phyloP scores from a whole-genome alignment of 1,140 invertebrate species.

The Neocloeon triangulifer region DNA sequence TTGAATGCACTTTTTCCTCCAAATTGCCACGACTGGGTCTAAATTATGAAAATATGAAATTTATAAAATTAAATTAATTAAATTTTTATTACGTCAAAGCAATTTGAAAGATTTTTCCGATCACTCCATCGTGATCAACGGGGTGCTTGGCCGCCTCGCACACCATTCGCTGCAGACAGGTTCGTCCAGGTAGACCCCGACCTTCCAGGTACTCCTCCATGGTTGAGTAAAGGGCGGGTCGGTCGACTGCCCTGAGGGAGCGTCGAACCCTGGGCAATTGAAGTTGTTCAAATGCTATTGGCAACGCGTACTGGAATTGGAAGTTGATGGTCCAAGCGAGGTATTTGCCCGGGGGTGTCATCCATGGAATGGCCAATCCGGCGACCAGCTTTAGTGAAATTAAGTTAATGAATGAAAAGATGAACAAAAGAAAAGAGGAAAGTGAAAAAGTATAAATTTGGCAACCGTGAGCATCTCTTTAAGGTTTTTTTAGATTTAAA shows the following conservation, averaged over 20 bases:
- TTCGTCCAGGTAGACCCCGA: slow-evolving; percentile 31
- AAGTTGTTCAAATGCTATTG: neutral
- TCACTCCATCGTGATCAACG: slow-evolving; percentile 34
- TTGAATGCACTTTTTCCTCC: too few species aligned
- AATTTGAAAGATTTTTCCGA: slow-evolving; percentile 43
- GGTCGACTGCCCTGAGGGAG: slow-evolving; percentile 1
- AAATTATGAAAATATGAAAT: too few species aligned
- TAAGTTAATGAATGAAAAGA: neutral
- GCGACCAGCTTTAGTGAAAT: slow-evolving; percentile 4
- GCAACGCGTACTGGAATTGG: slow-evolving; percentile 7
- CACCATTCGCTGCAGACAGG: slow-evolving; percentile 45
- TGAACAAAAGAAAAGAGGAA: too few species aligned
- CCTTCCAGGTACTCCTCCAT: neutral
- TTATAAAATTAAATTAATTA: too few species aligned
- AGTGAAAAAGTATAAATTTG: too few species aligned
- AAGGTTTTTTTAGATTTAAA: too few species aligned
- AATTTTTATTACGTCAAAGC: slow-evolving; percentile 47
- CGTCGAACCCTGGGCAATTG: neutral
- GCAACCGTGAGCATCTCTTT: too few species aligned
- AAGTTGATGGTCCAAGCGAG: slow-evolving; percentile 5
- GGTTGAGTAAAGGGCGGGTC: neutral
- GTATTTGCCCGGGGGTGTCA: slow-evolving; percentile 2
- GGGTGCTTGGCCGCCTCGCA: slow-evolving; percentile 46
- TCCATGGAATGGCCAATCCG: slow-evolving; percentile 4
- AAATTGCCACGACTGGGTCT: too few species aligned